Evolutionary conservation across 2,797 vertebrate species (phyloP), one percentile per base, ranked within the genome.

Genomic region (Paratrypauchen microcephalus): DNA sequence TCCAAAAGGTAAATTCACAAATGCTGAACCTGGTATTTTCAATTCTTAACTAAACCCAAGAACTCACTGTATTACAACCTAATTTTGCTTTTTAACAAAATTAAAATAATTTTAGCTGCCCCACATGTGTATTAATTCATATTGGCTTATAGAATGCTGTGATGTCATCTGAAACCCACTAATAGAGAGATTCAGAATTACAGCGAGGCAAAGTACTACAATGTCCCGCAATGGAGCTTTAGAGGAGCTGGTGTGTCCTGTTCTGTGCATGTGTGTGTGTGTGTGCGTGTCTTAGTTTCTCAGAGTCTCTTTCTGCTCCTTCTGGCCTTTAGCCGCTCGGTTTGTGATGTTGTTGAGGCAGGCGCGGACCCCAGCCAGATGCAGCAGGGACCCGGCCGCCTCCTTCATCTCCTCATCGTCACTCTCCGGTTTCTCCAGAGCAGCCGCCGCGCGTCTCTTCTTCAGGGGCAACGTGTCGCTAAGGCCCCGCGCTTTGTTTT

Each of bases 361-460:
- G 91, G 97, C 95, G 60, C 95, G 90, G 68, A 98, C 95, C 65
- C 97, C 97, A 2, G 97, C 97, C 88, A 98, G 92, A 92, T 99
- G 97, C 87, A 99, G 94, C 84, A 98, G 95, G 0, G 96, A 99
- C 54, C 97, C 97, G 2, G 97, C 97, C 0, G 97, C 97, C 94
- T 98, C 97, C 87, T 98, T 99, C 97, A 99, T 98, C 92, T 98
- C 97, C 93, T 98, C 96, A 18, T 98, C 97, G 0, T 98, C 97
- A 73, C 96, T 98, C 88, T 97, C 96, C 0, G 96, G 95, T 66
- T 97, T 97, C 85, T 97, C 96, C 45, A 90, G 86, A 0, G 95
- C 95, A 82, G 96, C 95, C 83, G 96, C 96, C 79, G 95, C 95
- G 56, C 96, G 95, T 91, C 97, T 96, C 93, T 98, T 99, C 95